Percentiles rank a stretch among this genome's conserved stretches.
phyloP scores from a whole-genome alignment of 2,888 invertebrate genomes.

The Ophraella communa region DNA sequence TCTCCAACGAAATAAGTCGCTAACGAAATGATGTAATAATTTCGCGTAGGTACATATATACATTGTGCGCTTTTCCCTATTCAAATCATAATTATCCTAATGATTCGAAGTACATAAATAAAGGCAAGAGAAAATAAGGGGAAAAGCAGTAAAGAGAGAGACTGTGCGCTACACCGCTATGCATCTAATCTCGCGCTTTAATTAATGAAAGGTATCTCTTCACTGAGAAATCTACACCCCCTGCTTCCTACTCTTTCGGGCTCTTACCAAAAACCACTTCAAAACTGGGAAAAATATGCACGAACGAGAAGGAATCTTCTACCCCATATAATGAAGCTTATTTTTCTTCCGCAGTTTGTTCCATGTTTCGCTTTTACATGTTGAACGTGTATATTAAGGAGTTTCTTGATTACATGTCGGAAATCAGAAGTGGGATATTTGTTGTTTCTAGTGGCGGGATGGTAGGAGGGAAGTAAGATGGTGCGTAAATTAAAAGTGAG shows the following conservation, averaged over 20 bases:
- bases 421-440: slow-evolving; percentile 32
- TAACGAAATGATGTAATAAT: too few relatives aligned
- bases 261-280: slow-evolving; percentile 17
- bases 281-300: slow-evolving; percentile 20
- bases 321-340: slow-evolving; percentile 34
- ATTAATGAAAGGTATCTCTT: slow-evolving; percentile 17
- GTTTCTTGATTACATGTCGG: slow-evolving; percentile 33
- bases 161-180: background rate
- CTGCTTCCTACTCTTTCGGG: background rate
- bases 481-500: slow-evolving; percentile 7
- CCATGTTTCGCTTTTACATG: slow-evolving; percentile 21
- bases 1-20: too few relatives aligned
- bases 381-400: slow-evolving; percentile 35
- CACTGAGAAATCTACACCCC: slow-evolving; percentile 10
- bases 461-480: too few relatives aligned
- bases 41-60: too few relatives aligned
- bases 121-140: background rate
- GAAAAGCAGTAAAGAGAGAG: background rate
- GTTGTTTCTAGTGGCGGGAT: slow-evolving; percentile 18
- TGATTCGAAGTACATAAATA: background rate
- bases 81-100: background rate
- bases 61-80: too few relatives aligned
- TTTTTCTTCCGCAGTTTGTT: slow-evolving; percentile 34
- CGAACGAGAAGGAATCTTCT: slow-evolving; percentile 7
- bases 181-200: slow-evolving; percentile 17